phyloP scores from a whole-genome alignment of 2,113 vertebrate species.

The Balaenoptera acutorostrata region DNA sequence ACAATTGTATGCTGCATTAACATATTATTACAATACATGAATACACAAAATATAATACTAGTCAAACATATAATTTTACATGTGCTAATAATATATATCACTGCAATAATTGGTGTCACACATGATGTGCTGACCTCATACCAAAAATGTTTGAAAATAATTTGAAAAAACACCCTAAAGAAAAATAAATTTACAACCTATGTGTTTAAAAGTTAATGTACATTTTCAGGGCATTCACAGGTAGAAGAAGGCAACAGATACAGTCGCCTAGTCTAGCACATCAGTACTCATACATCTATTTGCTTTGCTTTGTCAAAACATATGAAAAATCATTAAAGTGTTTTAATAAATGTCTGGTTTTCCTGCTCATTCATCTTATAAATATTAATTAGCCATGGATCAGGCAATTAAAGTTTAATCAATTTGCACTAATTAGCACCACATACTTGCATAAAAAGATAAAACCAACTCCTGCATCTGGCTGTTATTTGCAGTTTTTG shows the following conservation, averaged over 20 bases:
- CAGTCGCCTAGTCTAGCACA: slow-evolving; percentile 80
- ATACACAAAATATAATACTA: not conserved
- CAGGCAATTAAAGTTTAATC: slow-evolving; percentile 91
- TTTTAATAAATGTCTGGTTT: slow-evolving; percentile 90
- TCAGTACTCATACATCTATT: slow-evolving; percentile 84
- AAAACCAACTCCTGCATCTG: slow-evolving; percentile 87
- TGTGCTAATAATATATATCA: not conserved
- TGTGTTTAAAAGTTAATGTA: slow-evolving; percentile 64
- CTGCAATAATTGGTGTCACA: not conserved
- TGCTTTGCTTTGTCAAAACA: slow-evolving; percentile 88
- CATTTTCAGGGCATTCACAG: slow-evolving; percentile 67
- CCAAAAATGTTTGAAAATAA: slow-evolving; percentile 37
- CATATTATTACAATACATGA: not conserved
- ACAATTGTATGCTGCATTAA: not conserved
- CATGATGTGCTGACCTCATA: not conserved
- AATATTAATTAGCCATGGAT: slow-evolving; percentile 91
- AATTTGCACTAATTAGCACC: slow-evolving; percentile 91
- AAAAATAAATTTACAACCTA: slow-evolving; percentile 40
- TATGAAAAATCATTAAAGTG: slow-evolving; percentile 90
- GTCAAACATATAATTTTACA: not conserved
- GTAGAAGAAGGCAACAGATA: slow-evolving; percentile 73
- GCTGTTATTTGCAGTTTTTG: slow-evolving; percentile 90
- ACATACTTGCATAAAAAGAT: slow-evolving; percentile 90
- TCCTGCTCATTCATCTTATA: slow-evolving; percentile 89
- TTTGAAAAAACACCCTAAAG: not conserved